Base-by-base conservation (phyloP, 2,888 invertebrate genomes). In the Aquatica leii region DNA sequence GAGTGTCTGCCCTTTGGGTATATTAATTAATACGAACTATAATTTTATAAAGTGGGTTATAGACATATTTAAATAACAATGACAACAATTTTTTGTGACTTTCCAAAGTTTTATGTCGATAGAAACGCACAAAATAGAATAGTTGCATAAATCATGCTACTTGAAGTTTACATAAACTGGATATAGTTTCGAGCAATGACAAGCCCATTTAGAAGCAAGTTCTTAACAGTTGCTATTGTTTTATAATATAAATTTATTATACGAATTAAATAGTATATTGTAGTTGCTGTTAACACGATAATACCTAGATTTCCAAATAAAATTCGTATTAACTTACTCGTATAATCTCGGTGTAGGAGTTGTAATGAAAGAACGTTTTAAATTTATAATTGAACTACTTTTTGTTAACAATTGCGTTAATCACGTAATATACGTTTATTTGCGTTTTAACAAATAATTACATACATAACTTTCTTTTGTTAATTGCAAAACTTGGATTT, bases 231-330 rank as follows among this genome's bases (percentile, higher is more conserved):
- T 49, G 40, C 67, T 60, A 67, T 67, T 67, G 67, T 67, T 65
- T 67, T 67, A 65, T 67, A 62, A 57, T 65, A 40, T 55, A 57
- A 67, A 67, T 67, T 67, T 67, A 67, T 67, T 62, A 31, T 62
- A 53, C 35, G 46, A 67, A 67, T 67, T 67, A 65, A 61, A 49
- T 35, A 43, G 63, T 63, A 57, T 60, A 66, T 62, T 57, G 63
- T 57, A 55, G 59, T 53, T 43, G 48, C 57, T 17, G 51, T 61
- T 57, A 61, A 61, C 65, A 61, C 51, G 60, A 56, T 61, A 59
- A 55, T 15, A 24, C 20, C 43, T 55, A 43, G 58, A 59, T 59
- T 61, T 60, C 57, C 56, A 58, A 59, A 65, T 65, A 53, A 61
- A 61, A 59, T 50, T 59, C 51, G 46, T 24, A 24, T 46, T 46